Base-by-base conservation (phyloP, 2,888 invertebrate species). In the Yponomeuta evonymella region DNA sequence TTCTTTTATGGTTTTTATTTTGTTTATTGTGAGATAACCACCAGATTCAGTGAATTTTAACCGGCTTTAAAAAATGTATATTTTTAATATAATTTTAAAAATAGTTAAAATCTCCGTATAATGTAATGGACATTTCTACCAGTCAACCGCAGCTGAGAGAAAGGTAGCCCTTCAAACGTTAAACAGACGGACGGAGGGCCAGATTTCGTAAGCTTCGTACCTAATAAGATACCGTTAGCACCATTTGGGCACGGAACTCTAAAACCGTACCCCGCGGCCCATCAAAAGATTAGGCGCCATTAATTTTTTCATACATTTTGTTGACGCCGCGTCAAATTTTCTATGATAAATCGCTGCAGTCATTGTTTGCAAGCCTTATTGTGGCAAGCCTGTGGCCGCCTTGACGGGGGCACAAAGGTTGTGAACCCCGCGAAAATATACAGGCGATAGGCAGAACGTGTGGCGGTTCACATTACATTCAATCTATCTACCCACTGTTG, bases 301-400 rank as follows among this genome's bases (percentile, higher is more conserved):
- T 68, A 68, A 68, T 68, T 68, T 23, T 48, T 68, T 68, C 68
- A 68, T 30, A 68, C 68, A 68, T 68, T 68, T 51, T 68, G 68
- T 68, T 68, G 68, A 68, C 68, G 51, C 48, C 10, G 29, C 29
- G 68, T 68, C 68, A 68, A 68, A 68, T 68, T 68, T 68, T 51
- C 70, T 63, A 70, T 70, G 70, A 70, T 70, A 23, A 70, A 70
- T 70, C 70, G 63, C 33, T n/a, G 15, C 9, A 33, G 63, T 69
- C 63, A 70, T 70, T 70, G 70, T 70, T 70, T 70, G 70, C 63
- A 8, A 62, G 43, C 36, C 70, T 33, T 63, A 70, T 70, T 70
- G 70, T 70, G 63, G 51, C 5, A 29, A 48, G 30, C 51, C 51
- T 12, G 68, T 6, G 51, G 48, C 15, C 30, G 51, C 51, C 51